Evolutionary conservation across 1,140 invertebrate species (phyloP), one percentile per base, ranked within the genome.

Genomic region (Stegodyphus dumicola): DNA sequence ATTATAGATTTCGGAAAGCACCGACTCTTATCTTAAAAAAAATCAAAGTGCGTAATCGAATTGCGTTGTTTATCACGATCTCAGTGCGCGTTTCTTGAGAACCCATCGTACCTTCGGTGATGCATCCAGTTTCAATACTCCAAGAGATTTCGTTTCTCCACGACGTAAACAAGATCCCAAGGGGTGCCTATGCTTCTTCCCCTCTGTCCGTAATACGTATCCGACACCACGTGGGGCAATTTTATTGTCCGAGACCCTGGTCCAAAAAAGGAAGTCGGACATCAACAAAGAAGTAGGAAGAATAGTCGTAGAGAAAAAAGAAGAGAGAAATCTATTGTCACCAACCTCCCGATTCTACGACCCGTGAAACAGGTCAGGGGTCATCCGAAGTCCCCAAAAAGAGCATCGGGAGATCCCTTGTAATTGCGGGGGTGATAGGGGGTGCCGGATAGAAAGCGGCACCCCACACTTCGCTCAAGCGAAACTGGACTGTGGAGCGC

Each of bases 91-190:
- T 60, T 15, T 60, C 56, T 60, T 60, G 9, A 15, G 56, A 60
- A 9, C 56, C 56, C 15, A 15, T 11, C 9, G 9, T 15, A 60
- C 56, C 56, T 15, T 60, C 2, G 56, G 15, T 11, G 56, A 15
- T 60, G 56, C 56, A 60, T 60, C 56, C 15, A 60, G 56, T 60
- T 60, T 60, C 56, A 15, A 60, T 11, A 5, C 69, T 5, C 6
- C 13, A 11, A 10, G 33, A 71, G n/a, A 49, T 52, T 52, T 48
- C 33, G 7, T 48, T 3, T 7, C 65, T 49, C n/a, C 33, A 18
- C 65, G 77, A 69, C 77, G 77, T 78, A 78, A 78, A 78, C 77
- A 78, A 78, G 77, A 66, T 49, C 69, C 69, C 69, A 49, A 33
- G 33, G 33, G 33, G 33, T 33, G 33, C 33, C 33, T 33, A 48